These are phyloP conservation scores for Mus musculus DNA, from an alignment of 2,113 vertebrate species.

Conservation along the genomic window GRCm39 chr3:119052501-119053000, in stretches of 20 bases:
- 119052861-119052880: slow-evolving; percentile 38
- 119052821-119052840: slow-evolving; percentile 55
- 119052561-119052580: background rate
- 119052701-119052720: background rate
- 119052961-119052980: background rate
- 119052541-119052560: background rate
- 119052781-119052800: background rate
- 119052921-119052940: slow-evolving; percentile 20
- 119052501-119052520: background rate
- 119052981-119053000: background rate
- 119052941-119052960: background rate
- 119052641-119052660: background rate
- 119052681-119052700: background rate
- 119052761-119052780: background rate
- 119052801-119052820: background rate
- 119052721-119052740: background rate
- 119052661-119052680: background rate
- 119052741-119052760: background rate
- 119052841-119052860: background rate
- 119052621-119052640: background rate
- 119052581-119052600: background rate
- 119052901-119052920: background rate
- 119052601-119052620: background rate
- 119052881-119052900: background rate
- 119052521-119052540: background rate